Base-by-base conservation (phyloP, 2,888 invertebrate genomes). In the Caenorhabditis doughertyi region DNA sequence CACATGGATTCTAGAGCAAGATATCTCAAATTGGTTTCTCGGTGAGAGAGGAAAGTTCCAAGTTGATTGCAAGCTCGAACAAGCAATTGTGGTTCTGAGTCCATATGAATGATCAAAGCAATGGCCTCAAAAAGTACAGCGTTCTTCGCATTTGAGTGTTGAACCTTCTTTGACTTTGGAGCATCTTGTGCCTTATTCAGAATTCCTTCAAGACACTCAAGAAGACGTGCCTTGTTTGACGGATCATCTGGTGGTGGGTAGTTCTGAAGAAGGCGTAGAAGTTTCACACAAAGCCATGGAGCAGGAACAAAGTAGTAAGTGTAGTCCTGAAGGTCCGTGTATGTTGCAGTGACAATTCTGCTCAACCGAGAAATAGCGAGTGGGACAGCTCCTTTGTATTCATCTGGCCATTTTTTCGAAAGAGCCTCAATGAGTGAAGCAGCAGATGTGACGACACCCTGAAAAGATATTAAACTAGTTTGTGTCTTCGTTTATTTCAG, bases 261-360 rank as follows among this genome's bases (percentile, higher is more conserved):
- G 92, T 99, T 98, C 93, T 99, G 99, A 86, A 99, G 94, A 83
- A 99, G 94, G 89, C 98, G 94, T 84, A 99, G 93, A 77, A 99
- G 93, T 93, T 99, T 99, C 21, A 99, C 98, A 79, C 98, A 98
- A 42, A 99, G 94, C 99, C 99, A 99, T 18, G 99, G 99, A n/a
- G 98, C 99, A 88, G 99, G 98, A 84, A 99, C 98, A 94, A 99
- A 99, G 93, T 99, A 99, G 93, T 99, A 99, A 3, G 99, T 99
- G 92, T 99, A 99, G 93, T 99, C 99, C 94, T 99, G 88, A 86
- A 99, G 94, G 93, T 99, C 99, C 88, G 98, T 98, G 92, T 99
- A 98, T 92, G 97, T 98, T 60, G 98, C 96, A 72, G 98, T 98
- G 8, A 99, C 98, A 94, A 99, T 99, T 95, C 95, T 92, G 70